These are phyloP conservation scores for Zygothrica quintamaculata DNA, from an alignment of 2,888 invertebrate species.

Conservation along the genomic window DNA sequence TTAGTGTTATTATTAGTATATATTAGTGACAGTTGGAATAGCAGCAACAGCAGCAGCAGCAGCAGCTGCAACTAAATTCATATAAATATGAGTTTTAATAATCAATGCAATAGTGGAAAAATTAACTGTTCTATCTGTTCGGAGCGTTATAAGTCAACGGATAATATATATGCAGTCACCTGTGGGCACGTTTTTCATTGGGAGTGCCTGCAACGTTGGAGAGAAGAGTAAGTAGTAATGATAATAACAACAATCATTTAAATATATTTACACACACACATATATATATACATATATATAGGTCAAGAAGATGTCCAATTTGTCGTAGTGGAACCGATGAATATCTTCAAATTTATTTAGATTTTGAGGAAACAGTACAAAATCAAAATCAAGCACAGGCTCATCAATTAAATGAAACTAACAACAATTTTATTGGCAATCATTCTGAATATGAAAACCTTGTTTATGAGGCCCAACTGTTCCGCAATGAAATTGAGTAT, in stretches of 20 bases:
- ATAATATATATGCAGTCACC: constrained; percentile 44
- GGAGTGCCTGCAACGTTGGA: constrained; percentile 58
- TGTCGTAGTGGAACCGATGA: constrained; percentile 51
- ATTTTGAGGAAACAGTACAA: constrained; percentile 54
- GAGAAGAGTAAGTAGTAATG: constrained; percentile 63
- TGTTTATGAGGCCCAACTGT: constrained; percentile 55
- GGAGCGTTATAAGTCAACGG: constrained; percentile 42
- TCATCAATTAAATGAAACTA: background rate
- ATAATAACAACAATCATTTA: too few relatives aligned
- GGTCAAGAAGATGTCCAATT: constrained; percentile 69
- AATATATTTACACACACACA: too few relatives aligned
- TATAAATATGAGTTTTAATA: too few relatives aligned
- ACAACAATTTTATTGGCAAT: background rate
- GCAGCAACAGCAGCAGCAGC: too few relatives aligned
- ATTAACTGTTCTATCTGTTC: constrained; percentile 55
- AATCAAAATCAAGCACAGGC: constrained; percentile 3
- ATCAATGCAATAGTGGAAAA: background rate
- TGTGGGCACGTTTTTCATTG: constrained; percentile 65
- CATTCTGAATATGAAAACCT: constrained; percentile 51
- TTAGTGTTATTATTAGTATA: too few relatives aligned
- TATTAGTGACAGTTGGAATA: constrained; percentile 29
- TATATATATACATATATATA: constrained; percentile 32
- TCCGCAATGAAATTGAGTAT: constrained; percentile 63
- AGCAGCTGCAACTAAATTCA: too few relatives aligned
- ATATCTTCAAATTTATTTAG: constrained; percentile 59